Evolutionary conservation across 2,113 vertebrate genomes (phyloP).

Genomic region (Cricetomys ansorgei): DNA sequence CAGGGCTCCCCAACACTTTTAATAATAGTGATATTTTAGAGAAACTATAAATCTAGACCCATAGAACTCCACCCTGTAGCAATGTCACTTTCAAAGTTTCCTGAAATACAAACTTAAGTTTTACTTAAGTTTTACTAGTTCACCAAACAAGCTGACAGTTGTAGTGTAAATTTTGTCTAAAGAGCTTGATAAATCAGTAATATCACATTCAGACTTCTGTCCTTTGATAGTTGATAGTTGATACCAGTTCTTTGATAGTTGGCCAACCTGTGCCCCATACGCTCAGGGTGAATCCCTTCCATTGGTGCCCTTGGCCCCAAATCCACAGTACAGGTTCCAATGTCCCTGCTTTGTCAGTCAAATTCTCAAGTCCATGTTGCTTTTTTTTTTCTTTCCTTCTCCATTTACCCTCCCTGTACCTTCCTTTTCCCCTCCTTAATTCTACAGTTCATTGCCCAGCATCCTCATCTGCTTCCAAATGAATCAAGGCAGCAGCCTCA

Average conservation of each 20-base stretch:
- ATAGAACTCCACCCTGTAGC: neutral
- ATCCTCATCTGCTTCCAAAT: neutral
- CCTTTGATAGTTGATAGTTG: too few relatives aligned
- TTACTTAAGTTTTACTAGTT: neutral
- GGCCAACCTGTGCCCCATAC: rapidly evolving
- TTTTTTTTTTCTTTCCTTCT: neutral
- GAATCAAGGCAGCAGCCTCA: neutral
- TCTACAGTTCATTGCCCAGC: neutral
- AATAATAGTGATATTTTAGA: neutral
- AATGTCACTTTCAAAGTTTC: neutral
- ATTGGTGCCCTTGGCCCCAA: neutral
- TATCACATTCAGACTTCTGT: neutral
- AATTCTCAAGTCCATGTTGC: neutral
- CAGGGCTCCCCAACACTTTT: neutral
- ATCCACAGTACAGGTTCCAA: rapidly evolving
- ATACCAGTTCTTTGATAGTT: neutral
- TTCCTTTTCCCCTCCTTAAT: neutral
- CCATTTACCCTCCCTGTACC: neutral
- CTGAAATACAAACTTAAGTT: neutral
- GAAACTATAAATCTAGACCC: neutral
- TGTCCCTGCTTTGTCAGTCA: neutral
- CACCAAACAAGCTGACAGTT: neutral
- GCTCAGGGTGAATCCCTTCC: neutral
- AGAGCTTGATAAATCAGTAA: neutral
- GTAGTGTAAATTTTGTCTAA: neutral